phyloP scores from a whole-genome alignment of 2,888 invertebrate genomes.

The Metopia argyrocephala region DNA sequence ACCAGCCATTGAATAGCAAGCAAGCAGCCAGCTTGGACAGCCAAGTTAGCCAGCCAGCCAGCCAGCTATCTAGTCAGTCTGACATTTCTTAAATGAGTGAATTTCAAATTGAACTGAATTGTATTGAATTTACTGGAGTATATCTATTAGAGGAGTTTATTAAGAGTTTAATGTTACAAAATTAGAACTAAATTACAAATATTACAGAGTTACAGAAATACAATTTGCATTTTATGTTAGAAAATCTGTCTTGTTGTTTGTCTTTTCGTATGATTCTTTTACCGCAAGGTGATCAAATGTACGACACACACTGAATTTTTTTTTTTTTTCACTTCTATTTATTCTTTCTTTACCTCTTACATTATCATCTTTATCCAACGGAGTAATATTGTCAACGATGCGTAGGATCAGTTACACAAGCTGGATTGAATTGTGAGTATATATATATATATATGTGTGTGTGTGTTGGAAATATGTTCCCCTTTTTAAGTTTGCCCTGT shows the following conservation, averaged over 20 bases:
- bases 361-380: conserved; percentile 9
- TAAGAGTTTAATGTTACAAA: conserved; percentile 62
- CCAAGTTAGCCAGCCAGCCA: not conserved
- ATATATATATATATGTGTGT: too few relatives aligned
- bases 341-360: not conserved
- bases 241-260: conserved; percentile 48
- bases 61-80: too few relatives aligned
- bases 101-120: not conserved
- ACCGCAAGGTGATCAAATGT: conserved; percentile 72
- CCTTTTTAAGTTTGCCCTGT: conserved; percentile 40
- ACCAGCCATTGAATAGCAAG: not conserved
- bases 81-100: conserved; percentile 16
- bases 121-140: conserved; percentile 43
- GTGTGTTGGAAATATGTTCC: conserved; percentile 28
- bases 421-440: conserved; percentile 13
- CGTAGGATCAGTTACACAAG: conserved; percentile 62
- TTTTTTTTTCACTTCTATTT: conserved; percentile 34
- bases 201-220: too few relatives aligned
- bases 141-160: conserved; percentile 55
- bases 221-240: conserved; percentile 65
- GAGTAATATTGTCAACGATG: conserved; percentile 55
- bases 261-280: conserved; percentile 41
- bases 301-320: conserved; percentile 52
- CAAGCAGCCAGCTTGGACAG: not conserved
- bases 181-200: conserved; percentile 55